A percentile compares a stretch with the other conserved stretches of the same genome.
phyloP scores from a whole-genome alignment of 2,113 vertebrate species.

The Bufo bufo region DNA sequence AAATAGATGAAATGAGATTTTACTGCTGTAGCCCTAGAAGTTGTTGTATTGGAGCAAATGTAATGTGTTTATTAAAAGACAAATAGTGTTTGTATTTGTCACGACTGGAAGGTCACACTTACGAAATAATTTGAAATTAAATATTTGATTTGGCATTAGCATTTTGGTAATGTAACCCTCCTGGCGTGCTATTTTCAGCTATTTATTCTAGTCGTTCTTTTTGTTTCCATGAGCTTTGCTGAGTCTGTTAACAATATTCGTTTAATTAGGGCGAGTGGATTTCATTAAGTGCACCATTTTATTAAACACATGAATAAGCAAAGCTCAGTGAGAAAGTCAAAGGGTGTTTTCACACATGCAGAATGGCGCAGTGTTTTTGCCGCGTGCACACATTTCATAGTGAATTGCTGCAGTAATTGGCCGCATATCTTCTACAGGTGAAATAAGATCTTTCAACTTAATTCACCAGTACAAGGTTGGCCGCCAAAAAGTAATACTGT shows the following conservation, averaged over 20 bases:
- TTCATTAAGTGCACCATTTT: slow-evolving; percentile 8
- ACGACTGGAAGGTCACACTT: neutral
- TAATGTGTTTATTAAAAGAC: neutral
- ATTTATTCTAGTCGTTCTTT: neutral
- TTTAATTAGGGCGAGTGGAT: neutral
- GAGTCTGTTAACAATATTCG: neutral
- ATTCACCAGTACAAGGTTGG: too few species aligned
- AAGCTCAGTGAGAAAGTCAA: neutral
- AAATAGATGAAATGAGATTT: neutral
- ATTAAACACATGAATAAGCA: neutral
- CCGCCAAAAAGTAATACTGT: too few species aligned
- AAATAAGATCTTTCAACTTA: too few species aligned
- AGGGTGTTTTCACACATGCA: neutral
- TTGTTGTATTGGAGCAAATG: neutral
- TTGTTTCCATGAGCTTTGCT: neutral
- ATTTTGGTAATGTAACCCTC: neutral
- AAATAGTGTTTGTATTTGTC: neutral
- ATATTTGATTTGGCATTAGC: neutral
- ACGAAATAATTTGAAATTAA: neutral
- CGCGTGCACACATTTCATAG: too few species aligned
- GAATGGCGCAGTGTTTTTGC: too few species aligned
- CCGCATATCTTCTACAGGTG: too few species aligned
- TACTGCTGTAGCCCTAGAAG: neutral
- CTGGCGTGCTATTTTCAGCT: neutral
- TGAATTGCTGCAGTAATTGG: too few species aligned